These are phyloP conservation scores for Zaprionus obscuricornis DNA, from an alignment of 2,888 invertebrate species.

Conservation along the genomic window DNA sequence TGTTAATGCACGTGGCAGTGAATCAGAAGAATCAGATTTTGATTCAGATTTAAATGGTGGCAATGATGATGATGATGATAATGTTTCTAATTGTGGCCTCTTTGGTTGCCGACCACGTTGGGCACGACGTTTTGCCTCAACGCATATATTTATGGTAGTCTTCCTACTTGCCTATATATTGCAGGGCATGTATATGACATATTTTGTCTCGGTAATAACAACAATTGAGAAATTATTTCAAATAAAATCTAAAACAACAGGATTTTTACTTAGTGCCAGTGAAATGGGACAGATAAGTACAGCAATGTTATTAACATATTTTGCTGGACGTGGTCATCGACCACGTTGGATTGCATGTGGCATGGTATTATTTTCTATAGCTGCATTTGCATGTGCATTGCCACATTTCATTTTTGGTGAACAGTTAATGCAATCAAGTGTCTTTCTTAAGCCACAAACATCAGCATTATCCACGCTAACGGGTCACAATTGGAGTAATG, in stretches of 20 bases:
- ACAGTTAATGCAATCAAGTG: slow-evolving; percentile 85
- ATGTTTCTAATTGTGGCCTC: slow-evolving; percentile 87
- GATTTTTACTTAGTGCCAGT: slow-evolving; percentile 94
- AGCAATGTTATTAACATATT: slow-evolving; percentile 93
- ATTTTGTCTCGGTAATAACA: slow-evolving; percentile 96
- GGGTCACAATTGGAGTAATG: slow-evolving; percentile 45
- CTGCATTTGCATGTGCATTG: slow-evolving; percentile 93
- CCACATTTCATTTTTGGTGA: slow-evolving; percentile 94
- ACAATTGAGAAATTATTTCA: slow-evolving; percentile 96
- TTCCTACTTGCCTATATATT: slow-evolving; percentile 94
- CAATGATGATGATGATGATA: slow-evolving; percentile 53
- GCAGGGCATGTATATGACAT: slow-evolving; percentile 96
- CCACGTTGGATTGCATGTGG: slow-evolving; percentile 97
- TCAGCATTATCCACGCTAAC: not conserved
- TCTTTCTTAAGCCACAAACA: slow-evolving; percentile 61
- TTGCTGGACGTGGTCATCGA: slow-evolving; percentile 95
- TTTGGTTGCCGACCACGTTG: slow-evolving; percentile 90
- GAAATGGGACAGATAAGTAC: slow-evolving; percentile 97
- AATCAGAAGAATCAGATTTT: slow-evolving; percentile 77
- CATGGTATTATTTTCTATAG: slow-evolving; percentile 93
- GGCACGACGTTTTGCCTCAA: slow-evolving; percentile 92
- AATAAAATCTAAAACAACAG: slow-evolving; percentile 95
- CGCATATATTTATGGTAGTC: slow-evolving; percentile 93
- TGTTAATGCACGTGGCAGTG: slow-evolving; percentile 53
- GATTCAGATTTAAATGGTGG: slow-evolving; percentile 69